Base-by-base conservation (phyloP, 2,113 vertebrate genomes). In the Polypterus senegalus region DNA sequence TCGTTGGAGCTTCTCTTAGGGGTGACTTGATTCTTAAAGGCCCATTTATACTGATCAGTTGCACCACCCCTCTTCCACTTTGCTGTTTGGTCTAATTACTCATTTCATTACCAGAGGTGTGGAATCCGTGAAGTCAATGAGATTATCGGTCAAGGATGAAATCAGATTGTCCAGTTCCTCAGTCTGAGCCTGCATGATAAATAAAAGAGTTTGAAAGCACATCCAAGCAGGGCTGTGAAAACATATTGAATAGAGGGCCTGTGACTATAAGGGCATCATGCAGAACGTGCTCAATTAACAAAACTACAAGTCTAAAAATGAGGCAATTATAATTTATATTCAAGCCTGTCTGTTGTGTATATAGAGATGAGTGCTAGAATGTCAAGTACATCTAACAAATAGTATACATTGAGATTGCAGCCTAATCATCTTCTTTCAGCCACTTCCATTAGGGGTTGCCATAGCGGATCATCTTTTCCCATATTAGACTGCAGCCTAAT, bases 71-170 rank as follows among this genome's bases (percentile, higher is more conserved):
- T 27, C 27, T 27, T 27, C 27, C 27, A 27, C 27, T 27, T 27
- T 27, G 27, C 27, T 27, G 1, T 27, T 27, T 27, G 27, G 52
- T 4, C 45, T 43, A 4, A 5, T 47, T 9, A 8, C 56, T 7
- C 3, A 6, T 11, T 46, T 7, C 4, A 9, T 84, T 85, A 94
- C 93, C 72, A 75, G 79, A 64, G 90, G 83, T 61, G 76, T 63
- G 6, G 80, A 76, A 73, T 94, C 91, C n/a, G 90, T 86, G 77
- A 91, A 92, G 73, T 97, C 93, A 59, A 93, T 93, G 66, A 97
- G 85, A 87, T 97, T 97, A 70, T 96, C 91, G 46, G 87, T 79
- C 56, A 84, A 67, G 9, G 78, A 74, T 55, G 79, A 69, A 4
- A 76, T 65, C 61, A 79, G 79, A 66, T 74, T 74, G 63, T 97